Evolutionary conservation across 2,888 invertebrate genomes (phyloP), one percentile per base, ranked within the genome.

Genomic region (Eumerus sabulonum): DNA sequence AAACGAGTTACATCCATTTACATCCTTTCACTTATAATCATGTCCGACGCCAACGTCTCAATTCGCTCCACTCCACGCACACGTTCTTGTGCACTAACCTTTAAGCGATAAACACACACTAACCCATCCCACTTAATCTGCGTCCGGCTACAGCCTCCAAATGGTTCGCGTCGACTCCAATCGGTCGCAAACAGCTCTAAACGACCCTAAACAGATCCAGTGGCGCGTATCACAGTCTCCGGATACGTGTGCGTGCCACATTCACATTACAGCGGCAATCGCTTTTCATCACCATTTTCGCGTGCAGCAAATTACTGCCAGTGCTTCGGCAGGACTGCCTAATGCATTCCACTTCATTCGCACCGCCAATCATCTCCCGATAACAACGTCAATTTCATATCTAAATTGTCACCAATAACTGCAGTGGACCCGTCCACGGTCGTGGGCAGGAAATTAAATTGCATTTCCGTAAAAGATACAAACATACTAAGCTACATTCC

Each of bases 381-480:
- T 71, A 72, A 60, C 40, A 50, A 45, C 54, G 50, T 71, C 71
- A 72, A 47, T 60, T 72, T 72, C 66, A 66, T 76, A 71, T 76
- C 76, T 71, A 76, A 71, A 76, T 76, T 76, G 76, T 72, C 71
- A 44, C 60, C 71, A 71, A 76, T 76, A 71, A 72, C 56, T 76
- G 72, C 76, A 1, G 19, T 13, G 60, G 66, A 72, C 40, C 67
- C 54, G 44, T 14, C 14, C 48, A 11, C 44, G 36, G 12, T 60
- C 54, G 71, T 76, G 72, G 72, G 66, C 60, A 72, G 71, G 60
- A 76, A 71, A 71, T 76, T 76, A 56, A 71, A 66, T 27, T 56
- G 60, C 72, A 62, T 72, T 76, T 76, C 76, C 76, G 64, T 44
- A 1, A 76, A 51, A 70, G 76, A 76, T 76, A 54, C 44, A 50